Percentiles rank a stretch among this genome's conserved stretches.
These are phyloP conservation scores for Drosophila leontia DNA, from an alignment of 1,140 invertebrate genomes.

Conservation along the genomic window DNA sequence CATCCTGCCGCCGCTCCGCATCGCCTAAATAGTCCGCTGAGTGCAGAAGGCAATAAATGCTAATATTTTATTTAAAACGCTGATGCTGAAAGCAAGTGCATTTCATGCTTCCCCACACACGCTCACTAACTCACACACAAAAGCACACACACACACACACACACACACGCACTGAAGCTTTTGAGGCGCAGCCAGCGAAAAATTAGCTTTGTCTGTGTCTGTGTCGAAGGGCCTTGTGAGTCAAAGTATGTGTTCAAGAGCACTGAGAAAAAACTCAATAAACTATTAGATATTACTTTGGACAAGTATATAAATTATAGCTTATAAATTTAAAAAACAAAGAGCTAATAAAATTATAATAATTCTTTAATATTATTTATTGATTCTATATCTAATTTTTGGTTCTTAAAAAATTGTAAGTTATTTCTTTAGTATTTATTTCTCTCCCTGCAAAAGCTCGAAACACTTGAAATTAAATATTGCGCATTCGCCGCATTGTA, in stretches of 20 bases:
- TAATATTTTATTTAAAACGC: conserved; percentile 78
- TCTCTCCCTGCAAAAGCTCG: conserved; percentile 21
- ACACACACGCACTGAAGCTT: conserved; percentile 5
- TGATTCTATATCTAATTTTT: no score
- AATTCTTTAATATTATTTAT: no score
- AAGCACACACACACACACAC: not conserved
- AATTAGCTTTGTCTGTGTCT: conserved; percentile 51
- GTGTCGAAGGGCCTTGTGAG: not conserved
- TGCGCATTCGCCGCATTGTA: conserved; percentile 60
- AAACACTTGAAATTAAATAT: conserved; percentile 66
- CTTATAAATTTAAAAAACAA: no score
- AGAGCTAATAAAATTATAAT: no score
- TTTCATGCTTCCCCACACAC: conserved; percentile 34
- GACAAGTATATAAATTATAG: no score
- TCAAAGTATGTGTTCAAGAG: not conserved
- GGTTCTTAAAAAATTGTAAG: no score
- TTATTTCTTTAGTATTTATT: not conserved
- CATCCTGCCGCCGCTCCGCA: conserved; percentile 7
- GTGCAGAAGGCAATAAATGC: conserved; percentile 73
- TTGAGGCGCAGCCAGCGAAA: conserved; percentile 40
- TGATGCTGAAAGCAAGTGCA: conserved; percentile 61
- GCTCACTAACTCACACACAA: conserved; percentile 6
- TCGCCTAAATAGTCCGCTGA: conserved; percentile 60
- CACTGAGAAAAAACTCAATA: not conserved
- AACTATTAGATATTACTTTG: not conserved